Percentiles rank a stretch among this genome's conserved stretches.
Evolutionary conservation across 1,140 invertebrate species (phyloP).

Genomic region (Drosophila seguyi): DNA sequence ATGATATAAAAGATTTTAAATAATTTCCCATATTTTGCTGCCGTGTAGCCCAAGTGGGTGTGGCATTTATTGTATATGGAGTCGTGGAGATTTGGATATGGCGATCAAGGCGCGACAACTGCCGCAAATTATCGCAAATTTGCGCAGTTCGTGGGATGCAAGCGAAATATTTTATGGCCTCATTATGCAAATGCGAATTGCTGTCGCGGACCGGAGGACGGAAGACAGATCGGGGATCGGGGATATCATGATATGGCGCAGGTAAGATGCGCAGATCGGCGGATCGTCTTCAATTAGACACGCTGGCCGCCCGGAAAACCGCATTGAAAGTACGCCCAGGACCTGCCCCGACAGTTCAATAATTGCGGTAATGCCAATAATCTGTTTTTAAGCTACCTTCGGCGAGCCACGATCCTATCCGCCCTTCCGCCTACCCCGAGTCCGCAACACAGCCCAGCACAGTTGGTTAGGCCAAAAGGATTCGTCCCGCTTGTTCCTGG

Average conservation of each 20-base stretch:
- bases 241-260: not conserved
- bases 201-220: slow-evolving; percentile 47
- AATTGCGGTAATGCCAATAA: slow-evolving; percentile 83
- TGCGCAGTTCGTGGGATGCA: slow-evolving; percentile 76
- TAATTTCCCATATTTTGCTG: not conserved
- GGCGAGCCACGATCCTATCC: slow-evolving; percentile 22
- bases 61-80: slow-evolving; percentile 29
- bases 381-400: slow-evolving; percentile 57
- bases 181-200: slow-evolving; percentile 81
- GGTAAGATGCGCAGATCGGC: slow-evolving; percentile 10
- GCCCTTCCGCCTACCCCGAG: slow-evolving; percentile 42
- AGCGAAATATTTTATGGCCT: slow-evolving; percentile 82
- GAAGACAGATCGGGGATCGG: slow-evolving; percentile 34
- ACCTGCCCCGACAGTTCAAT: slow-evolving; percentile 75
- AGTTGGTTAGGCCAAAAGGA: slow-evolving; percentile 55
- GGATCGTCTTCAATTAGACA: slow-evolving; percentile 50
- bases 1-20: not conserved
- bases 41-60: slow-evolving; percentile 44
- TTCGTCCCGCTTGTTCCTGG: slow-evolving; percentile 19
- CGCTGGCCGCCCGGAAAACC: slow-evolving; percentile 73
- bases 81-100: slow-evolving; percentile 28
- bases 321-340: slow-evolving; percentile 78
- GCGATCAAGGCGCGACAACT: slow-evolving; percentile 78
- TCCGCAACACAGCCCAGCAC: slow-evolving; percentile 57
- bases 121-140: slow-evolving; percentile 82